phyloP scores from a whole-genome alignment of 2,797 vertebrate species.

The Benthosema pterotum region DNA sequence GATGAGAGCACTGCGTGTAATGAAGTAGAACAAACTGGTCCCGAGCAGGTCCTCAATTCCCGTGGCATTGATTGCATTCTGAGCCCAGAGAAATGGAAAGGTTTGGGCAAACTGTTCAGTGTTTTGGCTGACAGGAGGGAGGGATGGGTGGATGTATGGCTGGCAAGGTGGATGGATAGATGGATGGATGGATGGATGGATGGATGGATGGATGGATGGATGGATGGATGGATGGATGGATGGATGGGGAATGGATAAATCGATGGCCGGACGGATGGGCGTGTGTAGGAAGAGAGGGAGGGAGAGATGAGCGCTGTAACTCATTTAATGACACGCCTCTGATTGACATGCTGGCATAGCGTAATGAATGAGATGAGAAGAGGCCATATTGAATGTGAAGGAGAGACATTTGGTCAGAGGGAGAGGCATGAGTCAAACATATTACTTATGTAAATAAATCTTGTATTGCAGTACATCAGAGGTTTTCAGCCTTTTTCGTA shows the following conservation, averaged over 20 bases:
- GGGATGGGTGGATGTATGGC: conserved; percentile 18
- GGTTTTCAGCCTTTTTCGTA: too few species aligned
- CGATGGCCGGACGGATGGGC: not conserved
- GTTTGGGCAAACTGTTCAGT: too few species aligned
- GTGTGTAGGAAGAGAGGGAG: not conserved
- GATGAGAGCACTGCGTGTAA: not conserved
- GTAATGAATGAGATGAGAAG: conserved; percentile 12
- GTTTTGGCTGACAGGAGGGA: not conserved
- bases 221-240: not conserved
- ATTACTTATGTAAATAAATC: not conserved
- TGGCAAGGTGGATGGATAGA: not conserved
- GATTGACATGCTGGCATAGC: not conserved
- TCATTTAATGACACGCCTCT: too few species aligned
- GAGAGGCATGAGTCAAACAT: conserved; percentile 42
- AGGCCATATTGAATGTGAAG: conserved; percentile 47
- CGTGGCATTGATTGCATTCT: not conserved
- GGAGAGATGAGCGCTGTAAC: not conserved
- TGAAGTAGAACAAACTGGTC: conserved; percentile 26
- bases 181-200: not conserved
- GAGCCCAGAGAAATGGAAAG: not conserved
- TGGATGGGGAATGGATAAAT: conserved; percentile 6
- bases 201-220: not conserved
- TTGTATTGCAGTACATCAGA: too few species aligned
- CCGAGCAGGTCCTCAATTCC: not conserved
- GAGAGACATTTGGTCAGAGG: conserved; percentile 35